Conservation (phyloP, 2,113 vertebrate species). For the Daphoenositta chrysoptera region DNA sequence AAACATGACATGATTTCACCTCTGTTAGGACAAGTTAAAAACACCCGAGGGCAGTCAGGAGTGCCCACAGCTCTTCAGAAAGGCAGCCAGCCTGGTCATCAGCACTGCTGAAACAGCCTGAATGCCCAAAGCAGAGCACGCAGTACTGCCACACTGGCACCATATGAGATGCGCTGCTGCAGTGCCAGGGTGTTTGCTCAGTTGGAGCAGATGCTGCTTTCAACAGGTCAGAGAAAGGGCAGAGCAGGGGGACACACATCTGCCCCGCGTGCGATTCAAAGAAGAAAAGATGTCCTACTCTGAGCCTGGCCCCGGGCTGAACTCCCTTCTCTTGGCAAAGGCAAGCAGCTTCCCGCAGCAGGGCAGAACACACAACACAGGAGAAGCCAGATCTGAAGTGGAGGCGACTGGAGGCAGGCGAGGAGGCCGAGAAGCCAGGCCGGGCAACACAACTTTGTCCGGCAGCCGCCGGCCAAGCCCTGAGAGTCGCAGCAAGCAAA, state of each 20-base stretch:
- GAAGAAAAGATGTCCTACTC: background rate
- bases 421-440: background rate
- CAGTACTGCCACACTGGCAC: background rate
- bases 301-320: background rate
- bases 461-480: background rate
- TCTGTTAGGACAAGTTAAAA: background rate
- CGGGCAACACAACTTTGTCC: background rate
- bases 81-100: accelerated
- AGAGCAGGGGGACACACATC: background rate
- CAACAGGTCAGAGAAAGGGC: background rate
- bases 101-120: accelerated
- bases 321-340: background rate
- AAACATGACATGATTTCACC: background rate
- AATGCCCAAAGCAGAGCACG: background rate
- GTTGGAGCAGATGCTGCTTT: background rate
- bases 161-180: accelerated
- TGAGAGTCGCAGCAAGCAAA: background rate
- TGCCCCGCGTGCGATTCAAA: background rate
- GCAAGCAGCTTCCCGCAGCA: background rate
- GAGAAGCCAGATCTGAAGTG: background rate
- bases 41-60: background rate
- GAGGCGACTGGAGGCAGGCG: background rate
- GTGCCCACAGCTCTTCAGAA: background rate
- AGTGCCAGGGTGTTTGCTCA: background rate
- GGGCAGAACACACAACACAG: background rate